Conservation (phyloP, 2,797 vertebrate species). For the Telmatherina bonti region DNA sequence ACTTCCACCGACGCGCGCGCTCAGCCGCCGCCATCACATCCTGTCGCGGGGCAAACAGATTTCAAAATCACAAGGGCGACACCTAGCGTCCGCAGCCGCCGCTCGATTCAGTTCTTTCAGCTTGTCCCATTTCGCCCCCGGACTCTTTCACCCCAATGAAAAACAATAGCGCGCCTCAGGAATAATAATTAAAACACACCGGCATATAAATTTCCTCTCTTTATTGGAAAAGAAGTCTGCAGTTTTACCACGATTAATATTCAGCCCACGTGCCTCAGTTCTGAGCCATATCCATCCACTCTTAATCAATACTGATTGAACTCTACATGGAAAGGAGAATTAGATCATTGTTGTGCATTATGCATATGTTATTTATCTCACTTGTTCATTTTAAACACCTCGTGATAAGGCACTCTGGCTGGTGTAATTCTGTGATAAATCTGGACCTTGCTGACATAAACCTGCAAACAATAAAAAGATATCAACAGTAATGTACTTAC, state of each 20-base stretch:
- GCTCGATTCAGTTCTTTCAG: constrained; percentile 36
- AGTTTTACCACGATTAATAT: constrained; percentile 68
- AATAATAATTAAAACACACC: constrained; percentile 58
- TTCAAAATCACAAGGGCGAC: constrained; percentile 88
- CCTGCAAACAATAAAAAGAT: background rate
- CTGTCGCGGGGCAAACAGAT: constrained; percentile 60
- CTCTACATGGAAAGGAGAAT: constrained; percentile 32
- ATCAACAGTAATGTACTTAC: background rate
- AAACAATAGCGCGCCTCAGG: constrained; percentile 40
- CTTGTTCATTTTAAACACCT: constrained; percentile 18
- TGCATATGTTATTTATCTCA: constrained; percentile 4
- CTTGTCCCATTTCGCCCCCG: constrained; percentile 40
- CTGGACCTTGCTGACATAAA: constrained; percentile 3
- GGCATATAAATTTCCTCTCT: constrained; percentile 61
- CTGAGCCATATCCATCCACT: constrained; percentile 64
- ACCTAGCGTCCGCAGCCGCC: constrained; percentile 81
- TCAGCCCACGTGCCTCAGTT: constrained; percentile 54
- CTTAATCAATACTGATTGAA: constrained; percentile 59
- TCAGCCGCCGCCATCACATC: constrained; percentile 57
- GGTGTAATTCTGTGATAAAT: background rate
- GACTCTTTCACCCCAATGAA: constrained; percentile 51
- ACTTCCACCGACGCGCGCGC: constrained; percentile 45
- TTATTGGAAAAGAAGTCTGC: constrained; percentile 52
- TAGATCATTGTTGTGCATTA: constrained; percentile 30
- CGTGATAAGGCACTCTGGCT: background rate